Percentiles rank a stretch among this genome's conserved stretches.
Evolutionary conservation across 2,797 vertebrate genomes (phyloP).

Genomic region (Pseudochirops corinnae): DNA sequence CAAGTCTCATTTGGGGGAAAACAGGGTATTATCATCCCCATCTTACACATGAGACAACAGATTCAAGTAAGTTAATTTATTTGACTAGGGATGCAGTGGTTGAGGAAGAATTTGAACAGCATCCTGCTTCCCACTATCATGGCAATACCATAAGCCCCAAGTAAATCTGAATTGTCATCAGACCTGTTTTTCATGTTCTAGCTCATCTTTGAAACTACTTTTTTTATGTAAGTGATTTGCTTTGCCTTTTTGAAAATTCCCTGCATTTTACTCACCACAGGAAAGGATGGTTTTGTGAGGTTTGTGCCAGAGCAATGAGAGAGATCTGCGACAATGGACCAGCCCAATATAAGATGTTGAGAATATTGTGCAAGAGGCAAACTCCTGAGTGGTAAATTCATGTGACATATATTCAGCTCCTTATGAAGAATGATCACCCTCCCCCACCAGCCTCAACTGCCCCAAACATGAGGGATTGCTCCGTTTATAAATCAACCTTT

Average conservation of each 20-base stretch:
- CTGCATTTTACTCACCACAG: not conserved
- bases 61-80: not conserved
- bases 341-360: not conserved
- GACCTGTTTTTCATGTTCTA: not conserved
- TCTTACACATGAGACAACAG: not conserved
- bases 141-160: not conserved
- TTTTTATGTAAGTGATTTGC: conserved; percentile 34
- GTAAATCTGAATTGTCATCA: not conserved
- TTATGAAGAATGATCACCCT: not conserved
- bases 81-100: not conserved
- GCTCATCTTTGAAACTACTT: not conserved
- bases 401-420: not conserved
- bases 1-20: not conserved
- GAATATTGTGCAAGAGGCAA: not conserved
- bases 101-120: not conserved
- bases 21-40: not conserved
- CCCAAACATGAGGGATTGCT: not conserved
- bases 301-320: conserved; percentile 21
- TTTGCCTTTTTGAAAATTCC: conserved; percentile 34
- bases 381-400: not conserved
- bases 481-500: not conserved
- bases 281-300: conserved; percentile 15
- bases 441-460: not conserved
- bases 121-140: not conserved
- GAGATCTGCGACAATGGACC: not conserved